Evolutionary conservation across 92 coral and sea anemone species (phyloP).

Genomic region (Plumapathes pennacea): DNA sequence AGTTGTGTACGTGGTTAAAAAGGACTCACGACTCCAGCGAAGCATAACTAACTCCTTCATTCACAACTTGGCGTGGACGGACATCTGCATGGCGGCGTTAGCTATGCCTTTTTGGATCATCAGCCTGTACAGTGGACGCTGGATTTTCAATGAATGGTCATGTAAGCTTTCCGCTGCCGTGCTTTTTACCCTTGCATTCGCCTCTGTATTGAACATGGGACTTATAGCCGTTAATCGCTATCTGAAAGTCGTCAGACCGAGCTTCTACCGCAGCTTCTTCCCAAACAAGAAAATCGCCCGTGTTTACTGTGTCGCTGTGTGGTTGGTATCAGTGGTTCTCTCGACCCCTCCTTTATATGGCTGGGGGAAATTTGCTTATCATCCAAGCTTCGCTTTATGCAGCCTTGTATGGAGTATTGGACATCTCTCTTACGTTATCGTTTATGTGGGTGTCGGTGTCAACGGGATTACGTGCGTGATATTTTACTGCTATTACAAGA

Average conservation of each 20-base stretch:
- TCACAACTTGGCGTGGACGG: slow-evolving; percentile 61
- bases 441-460: slow-evolving; percentile 25
- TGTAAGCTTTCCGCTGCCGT: slow-evolving; percentile 41
- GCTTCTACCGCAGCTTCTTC: slow-evolving; percentile 32
- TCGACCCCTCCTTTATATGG: slow-evolving; percentile 60
- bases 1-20: slow-evolving; percentile 55
- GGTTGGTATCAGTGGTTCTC: slow-evolving; percentile 39
- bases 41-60: slow-evolving; percentile 50
- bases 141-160: slow-evolving; percentile 22
- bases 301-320: slow-evolving; percentile 19
- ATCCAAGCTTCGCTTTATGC: slow-evolving; percentile 29
- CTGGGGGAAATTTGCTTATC: slow-evolving; percentile 54
- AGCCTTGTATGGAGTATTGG: slow-evolving; percentile 41
- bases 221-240: slow-evolving; percentile 54
- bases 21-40: slow-evolving; percentile 48
- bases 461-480: slow-evolving; percentile 21
- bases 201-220: slow-evolving; percentile 55
- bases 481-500: slow-evolving; percentile 35
- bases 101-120: slow-evolving; percentile 65
- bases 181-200: slow-evolving; percentile 34
- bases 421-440: slow-evolving; percentile 47
- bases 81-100: slow-evolving; percentile 41
- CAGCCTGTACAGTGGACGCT: slow-evolving; percentile 28
- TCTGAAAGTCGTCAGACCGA: slow-evolving; percentile 43
- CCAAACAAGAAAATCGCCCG: slow-evolving; percentile 30